A percentile compares a stretch with the other conserved stretches of the same genome.
Conservation (phyloP, 2,888 invertebrate genomes). For the Phorcus lineatus region DNA sequence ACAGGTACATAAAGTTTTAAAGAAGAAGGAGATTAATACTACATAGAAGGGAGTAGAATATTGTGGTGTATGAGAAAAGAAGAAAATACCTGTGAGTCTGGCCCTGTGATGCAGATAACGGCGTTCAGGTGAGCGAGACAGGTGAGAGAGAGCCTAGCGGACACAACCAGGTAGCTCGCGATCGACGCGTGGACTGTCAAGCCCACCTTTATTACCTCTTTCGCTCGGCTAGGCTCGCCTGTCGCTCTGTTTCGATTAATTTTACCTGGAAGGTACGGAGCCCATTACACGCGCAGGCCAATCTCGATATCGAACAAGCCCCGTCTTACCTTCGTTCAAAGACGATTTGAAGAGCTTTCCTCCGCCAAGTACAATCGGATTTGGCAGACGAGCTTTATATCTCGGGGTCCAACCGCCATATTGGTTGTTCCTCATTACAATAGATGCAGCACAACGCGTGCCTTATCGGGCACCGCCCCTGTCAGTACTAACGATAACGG, state of each 20-base stretch:
- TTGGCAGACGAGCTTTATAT: background rate
- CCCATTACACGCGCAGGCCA: conserved; percentile 17
- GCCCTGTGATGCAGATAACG: background rate
- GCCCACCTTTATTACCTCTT: conserved; percentile 19
- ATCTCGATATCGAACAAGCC: conserved; percentile 20
- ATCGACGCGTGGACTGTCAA: conserved; percentile 4
- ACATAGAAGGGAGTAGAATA: background rate
- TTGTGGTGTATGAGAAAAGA: background rate
- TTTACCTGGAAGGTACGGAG: conserved; percentile 7
- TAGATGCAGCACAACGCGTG: background rate
- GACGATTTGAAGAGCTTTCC: conserved; percentile 15
- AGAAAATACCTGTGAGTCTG: background rate
- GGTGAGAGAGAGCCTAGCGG: background rate
- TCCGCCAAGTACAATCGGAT: background rate
- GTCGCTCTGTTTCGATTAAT: conserved; percentile 21
- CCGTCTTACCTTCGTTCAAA: conserved; percentile 16
- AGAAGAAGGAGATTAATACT: background rate
- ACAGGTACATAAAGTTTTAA: conserved; percentile 8
- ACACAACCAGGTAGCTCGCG: background rate
- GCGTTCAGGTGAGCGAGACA: background rate
- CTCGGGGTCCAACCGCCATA: conserved; percentile 14
- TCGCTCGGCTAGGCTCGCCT: background rate
- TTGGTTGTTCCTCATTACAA: conserved; percentile 6
- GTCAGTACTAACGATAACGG: background rate
- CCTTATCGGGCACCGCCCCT: background rate